These are phyloP conservation scores for Drosophila trapezifrons DNA, from an alignment of 1,140 invertebrate species.

Conservation along the genomic window DNA sequence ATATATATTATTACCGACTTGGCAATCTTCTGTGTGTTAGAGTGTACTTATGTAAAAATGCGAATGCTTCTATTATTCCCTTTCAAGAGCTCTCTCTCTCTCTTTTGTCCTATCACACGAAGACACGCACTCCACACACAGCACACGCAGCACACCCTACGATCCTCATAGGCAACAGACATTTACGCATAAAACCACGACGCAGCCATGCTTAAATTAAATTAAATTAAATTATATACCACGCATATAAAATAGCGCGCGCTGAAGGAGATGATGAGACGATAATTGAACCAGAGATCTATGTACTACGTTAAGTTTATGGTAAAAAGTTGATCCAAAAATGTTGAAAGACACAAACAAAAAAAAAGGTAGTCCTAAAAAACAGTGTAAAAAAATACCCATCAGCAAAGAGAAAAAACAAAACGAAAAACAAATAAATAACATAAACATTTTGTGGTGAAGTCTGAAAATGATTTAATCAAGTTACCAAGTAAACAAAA, in stretches of 20 bases:
- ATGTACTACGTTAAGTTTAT: slow-evolving; percentile 76
- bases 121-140: slow-evolving; percentile 8
- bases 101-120: slow-evolving; percentile 41
- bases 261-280: slow-evolving; percentile 42
- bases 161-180: slow-evolving; percentile 44
- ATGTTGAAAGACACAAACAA: slow-evolving; percentile 62
- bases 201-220: slow-evolving; percentile 51
- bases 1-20: slow-evolving; percentile 43
- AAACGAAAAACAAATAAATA: slow-evolving; percentile 46
- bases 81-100: slow-evolving; percentile 37
- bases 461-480: slow-evolving; percentile 84
- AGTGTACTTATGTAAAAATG: slow-evolving; percentile 78
- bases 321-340: slow-evolving; percentile 75
- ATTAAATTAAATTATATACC: slow-evolving; percentile 65
- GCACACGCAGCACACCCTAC: slow-evolving; percentile 7
- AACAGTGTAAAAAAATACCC: slow-evolving; percentile 62
- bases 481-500: slow-evolving; percentile 69
- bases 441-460: slow-evolving; percentile 63
- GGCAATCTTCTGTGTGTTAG: slow-evolving; percentile 68
- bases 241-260: slow-evolving; percentile 58
- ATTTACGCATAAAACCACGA: slow-evolving; percentile 20
- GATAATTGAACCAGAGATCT: slow-evolving; percentile 64
- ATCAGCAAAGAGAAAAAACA: slow-evolving; percentile 33
- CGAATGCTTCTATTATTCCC: slow-evolving; percentile 44
- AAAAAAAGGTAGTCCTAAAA: slow-evolving; percentile 65